Percentiles rank a stretch among this genome's conserved stretches.
These are phyloP conservation scores for Corythornis leucogaster DNA, from an alignment of 2,797 vertebrate genomes.

Conservation along the genomic window DNA sequence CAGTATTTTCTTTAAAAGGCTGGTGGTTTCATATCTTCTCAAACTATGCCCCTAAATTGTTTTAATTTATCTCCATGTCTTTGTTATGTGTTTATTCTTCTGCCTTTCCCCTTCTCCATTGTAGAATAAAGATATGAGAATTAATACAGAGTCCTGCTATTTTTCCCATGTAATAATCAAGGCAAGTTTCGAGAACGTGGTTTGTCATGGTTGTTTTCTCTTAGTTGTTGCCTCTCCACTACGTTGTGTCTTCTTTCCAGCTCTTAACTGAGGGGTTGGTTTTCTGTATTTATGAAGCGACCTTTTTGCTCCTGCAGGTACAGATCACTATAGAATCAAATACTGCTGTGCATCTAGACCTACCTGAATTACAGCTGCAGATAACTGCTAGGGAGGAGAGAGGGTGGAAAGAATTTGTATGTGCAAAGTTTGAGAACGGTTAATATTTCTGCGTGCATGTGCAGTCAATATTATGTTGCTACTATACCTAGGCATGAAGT, in stretches of 20 bases:
- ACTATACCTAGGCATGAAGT: neutral
- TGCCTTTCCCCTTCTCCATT: neutral
- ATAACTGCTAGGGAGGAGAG: neutral
- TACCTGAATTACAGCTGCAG: neutral
- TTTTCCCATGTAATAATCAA: neutral
- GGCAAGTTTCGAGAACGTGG: neutral
- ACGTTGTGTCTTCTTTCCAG: neutral
- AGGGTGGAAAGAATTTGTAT: neutral
- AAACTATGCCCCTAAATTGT: neutral
- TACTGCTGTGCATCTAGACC: neutral
- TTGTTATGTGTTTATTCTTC: neutral
- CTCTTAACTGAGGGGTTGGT: neutral
- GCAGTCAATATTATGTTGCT: neutral
- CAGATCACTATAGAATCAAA: neutral
- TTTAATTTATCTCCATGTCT: slow-evolving; percentile 1
- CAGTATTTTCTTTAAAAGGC: neutral
- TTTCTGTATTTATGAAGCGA: neutral
- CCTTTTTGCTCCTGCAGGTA: neutral
- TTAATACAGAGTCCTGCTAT: neutral
- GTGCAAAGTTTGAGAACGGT: neutral
- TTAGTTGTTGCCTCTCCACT: neutral
- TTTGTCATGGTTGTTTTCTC: neutral
- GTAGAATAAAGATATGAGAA: slow-evolving; percentile 46
- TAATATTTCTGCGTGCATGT: neutral
- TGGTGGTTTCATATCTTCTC: neutral